A percentile compares a stretch with the other conserved stretches of the same genome.
Evolutionary conservation across 2,888 invertebrate species (phyloP).

Genomic region (Microdon myrmicae): DNA sequence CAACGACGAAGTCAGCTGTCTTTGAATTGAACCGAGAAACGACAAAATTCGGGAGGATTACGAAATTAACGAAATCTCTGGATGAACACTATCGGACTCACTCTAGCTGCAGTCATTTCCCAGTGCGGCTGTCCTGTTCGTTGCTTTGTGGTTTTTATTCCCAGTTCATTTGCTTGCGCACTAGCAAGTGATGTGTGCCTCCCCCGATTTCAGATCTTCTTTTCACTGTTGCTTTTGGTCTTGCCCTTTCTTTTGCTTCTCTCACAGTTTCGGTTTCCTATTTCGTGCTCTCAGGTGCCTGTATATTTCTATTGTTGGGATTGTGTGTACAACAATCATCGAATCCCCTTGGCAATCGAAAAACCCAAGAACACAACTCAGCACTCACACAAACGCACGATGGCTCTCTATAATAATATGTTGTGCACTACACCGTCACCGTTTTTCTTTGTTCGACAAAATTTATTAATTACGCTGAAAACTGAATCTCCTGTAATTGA

Average conservation of each 20-base stretch:
- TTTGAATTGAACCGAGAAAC: conserved; percentile 25
- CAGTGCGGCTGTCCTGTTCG: neutral
- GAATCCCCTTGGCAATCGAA: conserved; percentile 7
- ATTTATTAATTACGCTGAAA: conserved; percentile 6
- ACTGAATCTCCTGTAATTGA: neutral
- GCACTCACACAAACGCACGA: neutral
- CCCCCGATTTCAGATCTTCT: conserved; percentile 20
- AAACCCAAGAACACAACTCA: conserved; percentile 5
- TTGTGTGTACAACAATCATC: conserved; percentile 16
- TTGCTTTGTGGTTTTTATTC: conserved; percentile 13
- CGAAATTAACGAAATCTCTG: conserved; percentile 34
- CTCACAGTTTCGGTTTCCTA: neutral
- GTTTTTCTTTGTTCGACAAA: conserved; percentile 43
- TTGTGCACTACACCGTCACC: conserved; percentile 3
- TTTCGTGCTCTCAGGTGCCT: conserved; percentile 13
- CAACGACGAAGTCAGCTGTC: conserved; percentile 49
- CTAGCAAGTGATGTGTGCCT: conserved; percentile 12
- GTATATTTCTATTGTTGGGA: conserved; percentile 24
- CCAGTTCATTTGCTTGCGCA: conserved; percentile 34
- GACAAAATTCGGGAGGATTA: conserved; percentile 40
- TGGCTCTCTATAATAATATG: too few relatives aligned
- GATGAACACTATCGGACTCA: conserved; percentile 15
- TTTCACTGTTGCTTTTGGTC: conserved; percentile 40
- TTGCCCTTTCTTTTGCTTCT: conserved; percentile 4
- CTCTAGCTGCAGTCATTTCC: conserved; percentile 9